phyloP scores from a whole-genome alignment of 2,888 invertebrate species.

The Callinectes sapidus region DNA sequence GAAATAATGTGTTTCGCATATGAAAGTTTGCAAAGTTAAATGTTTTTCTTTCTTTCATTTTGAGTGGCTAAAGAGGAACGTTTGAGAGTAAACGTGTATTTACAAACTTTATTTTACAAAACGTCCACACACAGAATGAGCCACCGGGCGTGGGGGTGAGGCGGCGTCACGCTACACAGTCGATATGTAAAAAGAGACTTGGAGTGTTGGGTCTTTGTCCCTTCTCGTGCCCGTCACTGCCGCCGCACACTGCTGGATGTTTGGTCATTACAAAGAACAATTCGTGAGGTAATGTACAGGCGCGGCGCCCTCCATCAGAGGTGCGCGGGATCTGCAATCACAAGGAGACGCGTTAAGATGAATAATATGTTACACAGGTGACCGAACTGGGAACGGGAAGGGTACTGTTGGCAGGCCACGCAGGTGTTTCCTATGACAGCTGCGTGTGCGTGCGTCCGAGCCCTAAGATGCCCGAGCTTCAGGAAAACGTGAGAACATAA shows the following conservation, averaged over 20 bases:
- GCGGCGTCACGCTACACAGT: constrained; percentile 38
- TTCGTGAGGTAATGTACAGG: constrained; percentile 16
- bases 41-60: background rate
- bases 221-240: background rate
- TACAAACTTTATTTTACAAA: constrained; percentile 56
- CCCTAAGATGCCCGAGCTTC: background rate
- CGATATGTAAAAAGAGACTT: constrained; percentile 48
- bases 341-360: background rate
- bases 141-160: constrained; percentile 33
- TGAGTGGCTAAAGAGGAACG: constrained; percentile 19
- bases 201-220: constrained; percentile 13
- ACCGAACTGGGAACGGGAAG: background rate
- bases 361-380: constrained; percentile 17
- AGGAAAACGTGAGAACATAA: background rate
- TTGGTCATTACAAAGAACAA: constrained; percentile 17
- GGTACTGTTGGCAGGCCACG: background rate
- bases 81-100: constrained; percentile 44
- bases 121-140: constrained; percentile 33
- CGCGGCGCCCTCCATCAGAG: background rate
- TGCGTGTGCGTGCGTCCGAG: background rate
- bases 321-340: background rate
- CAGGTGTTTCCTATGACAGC: background rate
- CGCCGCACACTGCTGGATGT: constrained; percentile 9
- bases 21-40: background rate
- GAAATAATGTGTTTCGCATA: background rate